Base-by-base conservation (phyloP, 92 coral and sea anemone genomes). In the Paragorgia papillata region DNA sequence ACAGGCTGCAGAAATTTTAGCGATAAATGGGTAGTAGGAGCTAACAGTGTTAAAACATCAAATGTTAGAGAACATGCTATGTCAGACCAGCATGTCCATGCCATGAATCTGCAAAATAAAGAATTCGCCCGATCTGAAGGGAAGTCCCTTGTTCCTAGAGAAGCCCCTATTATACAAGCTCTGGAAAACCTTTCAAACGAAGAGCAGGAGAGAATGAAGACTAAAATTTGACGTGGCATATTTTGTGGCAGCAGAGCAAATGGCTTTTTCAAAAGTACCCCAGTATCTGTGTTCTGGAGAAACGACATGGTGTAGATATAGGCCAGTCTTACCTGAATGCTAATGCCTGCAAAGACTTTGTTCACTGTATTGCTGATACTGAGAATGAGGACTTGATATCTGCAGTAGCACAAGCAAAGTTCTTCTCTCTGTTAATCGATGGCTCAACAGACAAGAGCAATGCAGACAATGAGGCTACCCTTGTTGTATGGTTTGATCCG, bases 391-490 rank as follows among this genome's bases (percentile, higher is more conserved):
- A 28, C 67, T 61, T 61, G 67, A 61, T 61, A 61, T 62, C 68
- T 62, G 68, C 68, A 62, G 44, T 62, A 62, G 68, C 68, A 62
- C 68, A 30, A 62, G 68, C 68, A 62, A 62, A 84, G 69, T 69
- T 78, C 70, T 68, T n/a, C n/a, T 40, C 71, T 57, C 41, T 78
- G 62, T 62, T 84, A 60, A 82, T 84, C 29, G 88, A 84, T 84
- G 88, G 80, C 53, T 78, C 84, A 76, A 78, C 84, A 25, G 88
- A 84, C 80, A 44, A 82, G 74, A 70, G 82, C 57, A 74, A 82
- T 50, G 62, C 24, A 37, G 75, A 82, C 74, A 82, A 74, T 46
- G 75, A 82, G 44, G 68, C 68, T 30, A 62, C 68, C 46, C 68
- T 62, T 62, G 68, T 62, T 33, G 40, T 62, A 29, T 30, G 68